Evolutionary conservation across 2,888 invertebrate species (phyloP).

Genomic region (Brenthis hecate): DNA sequence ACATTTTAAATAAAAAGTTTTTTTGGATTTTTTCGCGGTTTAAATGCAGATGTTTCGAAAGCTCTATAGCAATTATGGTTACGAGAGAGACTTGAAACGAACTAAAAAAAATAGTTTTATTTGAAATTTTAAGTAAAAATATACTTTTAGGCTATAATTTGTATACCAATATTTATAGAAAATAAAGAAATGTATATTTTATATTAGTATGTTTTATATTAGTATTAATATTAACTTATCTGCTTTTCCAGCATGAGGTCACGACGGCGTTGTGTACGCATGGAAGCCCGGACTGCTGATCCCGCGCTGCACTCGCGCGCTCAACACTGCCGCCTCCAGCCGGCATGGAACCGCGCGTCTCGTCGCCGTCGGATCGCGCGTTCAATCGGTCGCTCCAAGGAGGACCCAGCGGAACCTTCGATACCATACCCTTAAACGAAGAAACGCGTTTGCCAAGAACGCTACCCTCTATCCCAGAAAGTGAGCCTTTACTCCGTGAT

Average conservation of each 20-base stretch:
- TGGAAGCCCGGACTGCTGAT: constrained; percentile 75
- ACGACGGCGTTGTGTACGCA: constrained; percentile 76
- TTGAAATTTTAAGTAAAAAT: no score
- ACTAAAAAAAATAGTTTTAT: not conserved
- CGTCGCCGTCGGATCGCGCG: constrained; percentile 70
- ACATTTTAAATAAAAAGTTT: not conserved
- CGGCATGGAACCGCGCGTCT: constrained; percentile 74
- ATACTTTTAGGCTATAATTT: no score
- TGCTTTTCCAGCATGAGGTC: constrained; percentile 78
- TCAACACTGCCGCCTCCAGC: constrained; percentile 65
- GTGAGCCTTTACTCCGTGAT: constrained; percentile 66
- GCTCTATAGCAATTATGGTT: not conserved
- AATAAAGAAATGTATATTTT: not conserved
- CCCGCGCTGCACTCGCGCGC: constrained; percentile 71
- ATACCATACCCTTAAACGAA: constrained; percentile 61
- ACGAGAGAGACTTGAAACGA: not conserved
- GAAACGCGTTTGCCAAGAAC: constrained; percentile 67
- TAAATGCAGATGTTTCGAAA: not conserved
- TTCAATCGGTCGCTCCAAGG: constrained; percentile 71
- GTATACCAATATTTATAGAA: no score
- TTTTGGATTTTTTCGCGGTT: not conserved
- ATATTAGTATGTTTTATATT: no score
- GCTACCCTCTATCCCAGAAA: constrained; percentile 69
- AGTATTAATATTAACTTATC: constrained; percentile 10
- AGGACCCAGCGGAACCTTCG: constrained; percentile 72